Base-by-base conservation (phyloP, 2,888 invertebrate genomes). In the Masnerella sp. region DNA sequence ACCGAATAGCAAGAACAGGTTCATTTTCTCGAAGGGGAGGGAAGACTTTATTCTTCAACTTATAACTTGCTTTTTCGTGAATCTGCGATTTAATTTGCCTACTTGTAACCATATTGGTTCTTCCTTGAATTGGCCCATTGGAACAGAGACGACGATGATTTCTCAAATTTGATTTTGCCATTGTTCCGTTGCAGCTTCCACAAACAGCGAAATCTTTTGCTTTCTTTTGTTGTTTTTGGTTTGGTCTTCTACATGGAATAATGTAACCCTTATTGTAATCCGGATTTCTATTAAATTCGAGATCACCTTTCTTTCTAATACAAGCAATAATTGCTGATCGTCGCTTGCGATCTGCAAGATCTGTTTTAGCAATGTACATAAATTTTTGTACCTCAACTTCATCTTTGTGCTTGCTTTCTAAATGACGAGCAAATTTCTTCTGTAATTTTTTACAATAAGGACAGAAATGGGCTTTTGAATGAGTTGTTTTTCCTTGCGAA, bases 251-350 rank as follows among this genome's bases (percentile, higher is more conserved):
- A 15, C 1, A 7, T 1, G 42, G 42, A n/a, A 42, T 42, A n/a
- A 42, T 42, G 11, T n/a, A 42, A 1, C 42, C 42, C n/a, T 42
- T 42, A 42, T 42, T 42, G 7, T 42, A 18, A 5, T 18, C n/a
- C 18, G 40, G 20, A 18, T 42, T 20, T 20, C 42, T 18, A 5
- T 42, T 42, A n/a, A 42, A 42, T 5, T 18, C n/a, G 2, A 18
- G 11, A 20, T 42, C 42, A 20, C 20, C 42, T 9, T 20, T 9
- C 2, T 42, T 42, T 42, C 42, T 18, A n/a, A 42, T 42, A 2
- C 8, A 5, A 2, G 20, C 20, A 20, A 42, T 20, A 8, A 20
- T 3, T 18, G 7, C n/a, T 5, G 5, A 3, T 20, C 20, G 18
- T 18, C 25, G 25, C 25, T 5, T 4, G 25, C 4, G 25, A 25